Evolutionary conservation across 2,888 invertebrate species (phyloP).

Genomic region (Daptonema setosum): DNA sequence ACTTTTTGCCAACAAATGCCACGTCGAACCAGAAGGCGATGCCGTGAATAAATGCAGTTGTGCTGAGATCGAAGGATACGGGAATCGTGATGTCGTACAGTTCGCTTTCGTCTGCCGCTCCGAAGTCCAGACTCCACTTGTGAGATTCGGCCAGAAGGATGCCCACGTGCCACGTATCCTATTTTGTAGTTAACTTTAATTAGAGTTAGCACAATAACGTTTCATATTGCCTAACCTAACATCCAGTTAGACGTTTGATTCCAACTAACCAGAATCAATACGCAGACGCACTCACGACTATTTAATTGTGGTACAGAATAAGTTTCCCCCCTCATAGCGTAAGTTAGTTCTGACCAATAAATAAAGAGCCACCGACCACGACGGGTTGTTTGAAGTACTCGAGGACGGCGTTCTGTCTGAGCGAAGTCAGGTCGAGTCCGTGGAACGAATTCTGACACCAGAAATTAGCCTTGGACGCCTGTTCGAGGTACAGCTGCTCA

Average conservation of each 20-base stretch:
- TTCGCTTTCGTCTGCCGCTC: constrained; percentile 70
- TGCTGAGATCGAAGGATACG: constrained; percentile 66
- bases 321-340: no score
- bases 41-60: constrained; percentile 83
- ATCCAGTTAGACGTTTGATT: no score
- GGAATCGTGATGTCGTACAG: constrained; percentile 85
- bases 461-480: constrained; percentile 92
- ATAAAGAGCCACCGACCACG: constrained; percentile 47
- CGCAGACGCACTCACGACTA: no score
- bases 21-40: constrained; percentile 99
- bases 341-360: no score
- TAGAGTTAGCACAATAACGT: background rate
- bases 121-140: constrained; percentile 76
- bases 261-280: no score
- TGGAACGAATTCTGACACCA: constrained; percentile 97
- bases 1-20: constrained; percentile 56
- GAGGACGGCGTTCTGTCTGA: constrained; percentile 74
- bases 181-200: no score
- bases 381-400: constrained; percentile 95
- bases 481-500: constrained; percentile 88
- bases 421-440: constrained; percentile 74
- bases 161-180: constrained; percentile 85
- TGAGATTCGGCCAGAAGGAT: constrained; percentile 86
- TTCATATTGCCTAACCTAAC: no score
- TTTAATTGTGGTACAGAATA: no score